These are phyloP conservation scores for Genyomyrus donnyi DNA, from an alignment of 2,113 vertebrate species.

Conservation along the genomic window DNA sequence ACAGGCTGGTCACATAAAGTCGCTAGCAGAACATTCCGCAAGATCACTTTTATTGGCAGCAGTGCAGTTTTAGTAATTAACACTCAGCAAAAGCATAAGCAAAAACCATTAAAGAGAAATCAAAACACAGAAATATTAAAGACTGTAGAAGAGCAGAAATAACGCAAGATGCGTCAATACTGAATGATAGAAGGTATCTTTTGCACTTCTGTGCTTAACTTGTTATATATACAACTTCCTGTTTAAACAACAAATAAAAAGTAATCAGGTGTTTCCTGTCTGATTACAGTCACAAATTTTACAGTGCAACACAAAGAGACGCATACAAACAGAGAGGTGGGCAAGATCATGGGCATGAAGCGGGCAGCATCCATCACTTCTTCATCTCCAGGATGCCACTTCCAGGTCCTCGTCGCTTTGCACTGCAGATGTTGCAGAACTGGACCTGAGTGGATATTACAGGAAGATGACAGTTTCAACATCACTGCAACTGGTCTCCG, in stretches of 20 bases:
- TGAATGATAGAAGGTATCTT: neutral
- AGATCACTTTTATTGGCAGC: neutral
- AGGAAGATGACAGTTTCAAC: neutral
- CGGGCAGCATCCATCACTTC: slow-evolving; percentile 40
- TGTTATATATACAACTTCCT: neutral
- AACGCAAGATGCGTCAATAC: neutral
- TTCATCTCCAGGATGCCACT: slow-evolving; percentile 80
- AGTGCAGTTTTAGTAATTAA: neutral
- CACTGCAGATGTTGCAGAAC: slow-evolving; percentile 96
- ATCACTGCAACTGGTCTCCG: neutral
- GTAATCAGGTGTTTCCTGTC: neutral
- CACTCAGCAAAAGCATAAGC: neutral
- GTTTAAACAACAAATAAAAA: neutral
- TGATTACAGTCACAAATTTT: neutral
- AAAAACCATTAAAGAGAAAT: neutral
- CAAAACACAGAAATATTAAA: neutral
- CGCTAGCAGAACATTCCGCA: neutral
- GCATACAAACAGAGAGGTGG: neutral
- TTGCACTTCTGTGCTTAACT: neutral
- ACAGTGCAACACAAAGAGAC: neutral
- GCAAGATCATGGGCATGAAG: neutral
- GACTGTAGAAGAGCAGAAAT: neutral
- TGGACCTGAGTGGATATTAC: slow-evolving; percentile 57
- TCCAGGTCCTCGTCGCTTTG: slow-evolving; percentile 82
- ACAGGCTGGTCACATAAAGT: neutral